These are phyloP conservation scores for Diorhabda carinulata DNA, from an alignment of 1,140 invertebrate genomes.

Conservation along the genomic window DNA sequence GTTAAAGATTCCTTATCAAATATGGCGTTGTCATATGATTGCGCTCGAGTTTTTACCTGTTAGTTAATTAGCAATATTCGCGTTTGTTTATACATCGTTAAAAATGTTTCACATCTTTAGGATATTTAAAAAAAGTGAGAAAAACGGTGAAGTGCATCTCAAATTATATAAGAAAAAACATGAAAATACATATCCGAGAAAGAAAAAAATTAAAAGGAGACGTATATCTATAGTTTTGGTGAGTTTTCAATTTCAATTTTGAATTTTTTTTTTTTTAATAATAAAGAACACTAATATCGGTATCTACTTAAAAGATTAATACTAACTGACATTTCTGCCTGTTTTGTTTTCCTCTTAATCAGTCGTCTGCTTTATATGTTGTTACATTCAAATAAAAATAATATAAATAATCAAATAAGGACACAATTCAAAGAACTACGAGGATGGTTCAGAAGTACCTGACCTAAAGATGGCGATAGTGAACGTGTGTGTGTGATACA, in stretches of 20 bases:
- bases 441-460: too few relatives aligned
- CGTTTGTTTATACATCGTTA: background rate
- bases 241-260: background rate
- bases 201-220: conserved; percentile 4
- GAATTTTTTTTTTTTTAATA: too few relatives aligned
- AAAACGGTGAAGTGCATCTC: background rate
- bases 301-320: too few relatives aligned
- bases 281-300: too few relatives aligned
- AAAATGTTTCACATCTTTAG: background rate
- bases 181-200: background rate
- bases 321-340: too few relatives aligned
- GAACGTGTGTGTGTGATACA: too few relatives aligned
- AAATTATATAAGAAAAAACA: background rate
- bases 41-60: background rate
- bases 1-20: conserved; percentile 1
- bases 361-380: too few relatives aligned
- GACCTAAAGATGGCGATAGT: too few relatives aligned
- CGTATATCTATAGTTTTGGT: conserved; percentile 10
- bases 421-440: too few relatives aligned
- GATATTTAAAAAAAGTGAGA: background rate
- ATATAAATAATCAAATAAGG: too few relatives aligned
- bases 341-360: too few relatives aligned
- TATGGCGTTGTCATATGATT: background rate
- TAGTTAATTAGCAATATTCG: background rate
- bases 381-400: too few relatives aligned